Evolutionary conservation across 2,888 invertebrate genomes (phyloP), one percentile per base, ranked within the genome.

Genomic region (Actias luna): DNA sequence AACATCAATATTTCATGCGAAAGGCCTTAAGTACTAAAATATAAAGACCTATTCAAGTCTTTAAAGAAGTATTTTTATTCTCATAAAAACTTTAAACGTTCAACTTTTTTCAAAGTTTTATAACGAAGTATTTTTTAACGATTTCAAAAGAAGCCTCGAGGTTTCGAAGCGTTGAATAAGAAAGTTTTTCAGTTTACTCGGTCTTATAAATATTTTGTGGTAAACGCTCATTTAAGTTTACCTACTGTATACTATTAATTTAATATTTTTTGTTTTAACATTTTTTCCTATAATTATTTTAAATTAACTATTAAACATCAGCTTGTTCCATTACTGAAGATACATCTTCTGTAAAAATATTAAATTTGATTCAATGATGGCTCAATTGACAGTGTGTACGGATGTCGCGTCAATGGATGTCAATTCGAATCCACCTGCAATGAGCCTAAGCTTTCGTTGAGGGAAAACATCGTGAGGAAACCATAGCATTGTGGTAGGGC

Each of bases 71-170:
- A 61, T 39, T 31, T 55, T 25, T 42, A 42, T 22, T 31, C 14
- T 18, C 18, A 55, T 57, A 39, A 36, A 61, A 57, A 31, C 57
- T 52, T 55, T 16, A 42, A 52, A 46, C 57, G 29, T 16, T 55
- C 29, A 61, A 39, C 61, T 57, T 61, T 5, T 18, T 12, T 5
- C n/a, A n/a, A 14, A 57, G 29, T 61, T 61, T 52, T 46, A 55
- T 29, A 55, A 61, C 27, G 36, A 61, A 39, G 22, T 55, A 31
- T 61, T 61, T 46, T 61, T 61, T 55, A 61, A 36, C 29, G 29
- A 29, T 57, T 61, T 39, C 57, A 61, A 61, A n/a, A 57, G 39
- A 61, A 31, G 57, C 18, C 57, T 35, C 57, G 61, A 33, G 33
- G 33, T 39, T 55, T 31, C 33, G 29, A 61, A 57, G 61, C 57